Evolutionary conservation across 2,113 vertebrate genomes (phyloP).

Genomic region (Tachysurus fulvidraco): DNA sequence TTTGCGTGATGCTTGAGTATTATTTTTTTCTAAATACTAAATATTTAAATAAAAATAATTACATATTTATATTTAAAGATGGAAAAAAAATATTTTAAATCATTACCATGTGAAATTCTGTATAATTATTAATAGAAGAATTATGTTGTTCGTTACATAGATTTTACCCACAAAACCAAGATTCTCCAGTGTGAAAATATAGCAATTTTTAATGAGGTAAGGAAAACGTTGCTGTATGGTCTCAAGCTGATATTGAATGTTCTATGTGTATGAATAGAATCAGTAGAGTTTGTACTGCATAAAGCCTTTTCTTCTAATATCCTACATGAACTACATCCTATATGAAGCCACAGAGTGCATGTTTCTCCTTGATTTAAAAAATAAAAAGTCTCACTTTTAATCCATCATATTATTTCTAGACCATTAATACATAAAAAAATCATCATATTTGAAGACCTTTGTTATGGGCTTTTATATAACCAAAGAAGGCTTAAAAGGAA

Average conservation of each 20-base stretch:
- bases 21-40: not conserved
- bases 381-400: too few relatives aligned
- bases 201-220: slow-evolving; percentile 85
- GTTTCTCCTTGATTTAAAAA: not conserved
- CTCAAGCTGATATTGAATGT: not conserved
- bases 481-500: not conserved
- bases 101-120: not conserved
- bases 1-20: not conserved
- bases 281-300: slow-evolving; percentile 46
- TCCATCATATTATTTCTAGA: not conserved
- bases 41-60: not conserved
- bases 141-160: slow-evolving; percentile 63
- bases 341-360: not conserved
- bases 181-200: slow-evolving; percentile 76
- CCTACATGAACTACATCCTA: too few relatives aligned
- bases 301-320: slow-evolving; percentile 4
- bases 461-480: not conserved
- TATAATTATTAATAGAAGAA: not conserved
- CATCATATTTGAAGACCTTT: not conserved
- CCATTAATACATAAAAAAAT: not conserved
- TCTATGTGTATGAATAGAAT: not conserved
- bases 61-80: not conserved
- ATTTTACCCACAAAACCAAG: slow-evolving; percentile 87
- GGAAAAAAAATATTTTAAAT: not conserved
- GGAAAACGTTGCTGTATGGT: slow-evolving; percentile 16